Evolutionary conservation across 1,140 invertebrate species (phyloP).

Genomic region (Asobara japonica): DNA sequence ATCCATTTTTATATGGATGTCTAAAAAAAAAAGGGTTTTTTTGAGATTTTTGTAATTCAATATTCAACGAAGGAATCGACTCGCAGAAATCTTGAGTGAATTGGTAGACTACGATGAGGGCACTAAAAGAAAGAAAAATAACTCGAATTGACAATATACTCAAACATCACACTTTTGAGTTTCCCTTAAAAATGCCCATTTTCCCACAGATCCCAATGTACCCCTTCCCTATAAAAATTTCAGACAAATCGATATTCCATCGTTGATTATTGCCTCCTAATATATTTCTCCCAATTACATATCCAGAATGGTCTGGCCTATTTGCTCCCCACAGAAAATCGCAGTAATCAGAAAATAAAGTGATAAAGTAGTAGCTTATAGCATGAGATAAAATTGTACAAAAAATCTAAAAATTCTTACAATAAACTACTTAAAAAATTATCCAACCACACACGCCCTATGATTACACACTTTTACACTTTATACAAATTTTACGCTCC

Average conservation of each 20-base stretch:
- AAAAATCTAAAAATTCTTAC: slow-evolving; percentile 18
- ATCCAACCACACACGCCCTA: slow-evolving; percentile 21
- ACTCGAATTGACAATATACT: too few relatives aligned
- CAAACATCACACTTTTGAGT: too few relatives aligned
- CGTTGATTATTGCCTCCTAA: neutral
- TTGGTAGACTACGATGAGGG: too few relatives aligned
- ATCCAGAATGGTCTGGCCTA: neutral
- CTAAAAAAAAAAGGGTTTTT: too few relatives aligned
- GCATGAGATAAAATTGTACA: slow-evolving; percentile 25
- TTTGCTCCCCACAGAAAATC: neutral
- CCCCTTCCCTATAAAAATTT: neutral
- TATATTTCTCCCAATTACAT: neutral
- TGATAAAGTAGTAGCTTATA: slow-evolving; percentile 2
- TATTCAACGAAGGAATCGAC: too few relatives aligned
- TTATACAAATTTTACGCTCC: slow-evolving; percentile 27
- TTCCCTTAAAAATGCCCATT: too few relatives aligned
- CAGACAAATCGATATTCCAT: neutral
- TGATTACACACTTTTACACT: slow-evolving; percentile 19
- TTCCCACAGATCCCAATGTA: too few relatives aligned
- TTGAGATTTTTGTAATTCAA: too few relatives aligned
- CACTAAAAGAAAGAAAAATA: too few relatives aligned
- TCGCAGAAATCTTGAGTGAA: too few relatives aligned
- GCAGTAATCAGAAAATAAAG: neutral
- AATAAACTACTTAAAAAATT: slow-evolving; percentile 30
- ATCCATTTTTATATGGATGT: too few relatives aligned